Conservation (phyloP, 2,113 vertebrate species). For the Oryzias melastigma region DNA sequence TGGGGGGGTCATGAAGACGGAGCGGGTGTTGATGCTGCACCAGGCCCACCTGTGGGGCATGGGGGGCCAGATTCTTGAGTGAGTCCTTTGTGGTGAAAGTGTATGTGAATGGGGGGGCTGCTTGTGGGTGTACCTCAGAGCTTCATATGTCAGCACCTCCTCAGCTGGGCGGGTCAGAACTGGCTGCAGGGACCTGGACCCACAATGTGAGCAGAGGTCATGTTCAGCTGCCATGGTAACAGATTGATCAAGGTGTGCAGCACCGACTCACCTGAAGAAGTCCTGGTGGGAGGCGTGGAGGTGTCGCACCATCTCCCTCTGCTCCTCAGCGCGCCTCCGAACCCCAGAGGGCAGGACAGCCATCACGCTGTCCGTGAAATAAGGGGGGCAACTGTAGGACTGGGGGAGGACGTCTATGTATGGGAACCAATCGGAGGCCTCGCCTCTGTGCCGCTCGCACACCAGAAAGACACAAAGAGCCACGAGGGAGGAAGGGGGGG, state of each 20-base stretch:
- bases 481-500: conserved; percentile 80
- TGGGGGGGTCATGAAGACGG: conserved; percentile 83
- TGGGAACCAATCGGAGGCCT: conserved; percentile 83
- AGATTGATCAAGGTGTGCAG: not conserved
- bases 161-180: conserved; percentile 74
- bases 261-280: conserved; percentile 74
- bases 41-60: conserved; percentile 86
- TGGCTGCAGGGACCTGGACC: conserved; percentile 81
- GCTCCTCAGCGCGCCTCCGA: conserved; percentile 73
- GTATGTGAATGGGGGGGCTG: not conserved
- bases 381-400: conserved; percentile 84
- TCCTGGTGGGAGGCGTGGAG: conserved; percentile 71
- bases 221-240: accelerated
- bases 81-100: not conserved
- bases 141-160: conserved; percentile 78
- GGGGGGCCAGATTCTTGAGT: no score
- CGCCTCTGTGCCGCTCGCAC: conserved; percentile 80
- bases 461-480: conserved; percentile 88
- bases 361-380: conserved; percentile 70
- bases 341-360: conserved; percentile 77
- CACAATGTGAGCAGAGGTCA: not conserved
- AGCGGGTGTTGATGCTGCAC: conserved; percentile 93
- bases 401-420: conserved; percentile 86
- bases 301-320: conserved; percentile 71
- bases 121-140: conserved; percentile 67